Evolutionary conservation across 2,888 invertebrate species (phyloP).

Genomic region (Micoletzkya japonica): DNA sequence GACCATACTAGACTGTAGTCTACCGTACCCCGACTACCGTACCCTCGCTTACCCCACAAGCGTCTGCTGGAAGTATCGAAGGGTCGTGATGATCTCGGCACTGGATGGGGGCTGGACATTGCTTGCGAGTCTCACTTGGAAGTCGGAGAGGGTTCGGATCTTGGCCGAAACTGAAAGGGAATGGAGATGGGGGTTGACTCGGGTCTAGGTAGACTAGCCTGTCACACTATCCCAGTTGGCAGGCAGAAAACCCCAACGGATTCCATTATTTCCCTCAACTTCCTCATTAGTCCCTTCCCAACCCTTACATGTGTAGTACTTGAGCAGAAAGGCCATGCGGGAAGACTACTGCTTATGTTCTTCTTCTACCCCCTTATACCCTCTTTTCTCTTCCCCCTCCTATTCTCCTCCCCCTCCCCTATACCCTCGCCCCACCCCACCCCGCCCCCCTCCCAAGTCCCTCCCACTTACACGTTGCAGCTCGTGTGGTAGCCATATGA

Average conservation of each 20-base stretch:
- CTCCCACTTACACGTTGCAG: slow-evolving; percentile 46
- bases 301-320: slow-evolving; percentile 60
- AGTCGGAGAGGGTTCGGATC: slow-evolving; percentile 93
- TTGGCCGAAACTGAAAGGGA: slow-evolving; percentile 85
- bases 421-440: background rate
- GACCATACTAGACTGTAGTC: too few species aligned
- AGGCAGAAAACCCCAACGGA: too few species aligned
- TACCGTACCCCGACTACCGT: too few species aligned
- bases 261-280: background rate
- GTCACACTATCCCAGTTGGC: background rate
- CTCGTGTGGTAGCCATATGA: slow-evolving; percentile 46
- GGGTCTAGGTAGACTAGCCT: background rate
- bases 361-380: background rate
- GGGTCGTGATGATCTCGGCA: slow-evolving; percentile 91
- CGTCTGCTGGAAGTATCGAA: slow-evolving; percentile 96
- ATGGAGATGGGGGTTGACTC: background rate
- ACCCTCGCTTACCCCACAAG: slow-evolving; percentile 78
- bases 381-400: slow-evolving; percentile 8
- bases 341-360: background rate
- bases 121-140: slow-evolving; percentile 83
- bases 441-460: background rate
- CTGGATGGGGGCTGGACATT: slow-evolving; percentile 76
- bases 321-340: slow-evolving; percentile 59
- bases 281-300: background rate
- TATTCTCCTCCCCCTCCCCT: slow-evolving; percentile 21